Evolutionary conservation across 2,888 invertebrate species (phyloP).

Genomic region (Amblyjoppa proteus): DNA sequence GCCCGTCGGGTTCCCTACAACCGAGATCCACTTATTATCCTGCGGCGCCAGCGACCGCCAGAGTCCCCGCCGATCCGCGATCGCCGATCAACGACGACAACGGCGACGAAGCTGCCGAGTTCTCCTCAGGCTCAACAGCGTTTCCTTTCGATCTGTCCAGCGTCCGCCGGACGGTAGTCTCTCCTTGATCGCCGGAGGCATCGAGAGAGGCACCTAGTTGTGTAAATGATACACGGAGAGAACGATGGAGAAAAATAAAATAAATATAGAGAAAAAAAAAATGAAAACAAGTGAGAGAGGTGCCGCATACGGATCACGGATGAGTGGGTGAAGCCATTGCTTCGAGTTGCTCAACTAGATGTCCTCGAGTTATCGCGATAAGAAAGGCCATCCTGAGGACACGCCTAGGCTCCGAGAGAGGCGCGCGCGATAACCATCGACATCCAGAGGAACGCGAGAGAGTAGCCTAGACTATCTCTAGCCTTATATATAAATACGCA

Average conservation of each 20-base stretch:
- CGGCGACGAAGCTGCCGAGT: constrained; percentile 63
- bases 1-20: constrained; percentile 28
- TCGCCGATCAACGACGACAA: constrained; percentile 58
- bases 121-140: constrained; percentile 23
- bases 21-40: constrained; percentile 35
- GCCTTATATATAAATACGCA: not conserved
- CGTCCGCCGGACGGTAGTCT: constrained; percentile 66
- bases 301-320: constrained; percentile 76
- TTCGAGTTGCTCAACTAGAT: constrained; percentile 81
- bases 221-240: constrained; percentile 35
- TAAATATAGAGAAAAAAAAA: constrained; percentile 10
- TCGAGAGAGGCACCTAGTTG: constrained; percentile 43
- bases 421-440: constrained; percentile 71
- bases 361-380: constrained; percentile 84
- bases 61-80: constrained; percentile 56
- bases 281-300: constrained; percentile 67
- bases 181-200: constrained; percentile 78
- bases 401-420: constrained; percentile 77
- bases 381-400: constrained; percentile 84
- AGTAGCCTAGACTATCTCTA: constrained; percentile 38
- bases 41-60: constrained; percentile 47
- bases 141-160: constrained; percentile 59
- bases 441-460: constrained; percentile 66
- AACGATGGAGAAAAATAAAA: constrained; percentile 44
- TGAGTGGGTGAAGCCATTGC: constrained; percentile 82